Evolutionary conservation across 1,140 invertebrate genomes (phyloP).

Genomic region (Psilanteris sp.): DNA sequence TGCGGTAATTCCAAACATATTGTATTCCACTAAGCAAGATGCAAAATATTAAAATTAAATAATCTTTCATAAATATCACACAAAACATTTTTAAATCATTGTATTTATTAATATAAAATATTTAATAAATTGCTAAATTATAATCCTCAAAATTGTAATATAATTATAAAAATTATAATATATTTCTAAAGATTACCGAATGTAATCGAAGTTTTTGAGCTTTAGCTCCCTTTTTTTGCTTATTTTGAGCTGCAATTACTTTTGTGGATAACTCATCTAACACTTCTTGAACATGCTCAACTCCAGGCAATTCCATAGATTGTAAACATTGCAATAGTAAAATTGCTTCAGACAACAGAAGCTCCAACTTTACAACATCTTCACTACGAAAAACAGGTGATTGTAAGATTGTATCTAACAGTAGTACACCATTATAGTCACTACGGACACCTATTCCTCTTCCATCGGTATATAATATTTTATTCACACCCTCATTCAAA

Average conservation of each 20-base stretch:
- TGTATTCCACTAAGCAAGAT: conserved; percentile 88
- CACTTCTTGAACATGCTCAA: conserved; percentile 88
- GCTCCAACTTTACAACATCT: conserved; percentile 89
- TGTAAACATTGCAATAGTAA: conserved; percentile 89
- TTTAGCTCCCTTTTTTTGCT: conserved; percentile 90
- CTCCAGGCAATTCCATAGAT: conserved; percentile 85
- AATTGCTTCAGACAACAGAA: conserved; percentile 91
- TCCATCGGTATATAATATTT: conserved; percentile 90
- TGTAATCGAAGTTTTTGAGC: conserved; percentile 85
- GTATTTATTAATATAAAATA: too few species aligned
- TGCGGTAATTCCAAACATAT: conserved; percentile 90
- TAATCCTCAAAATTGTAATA: too few species aligned
- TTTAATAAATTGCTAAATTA: too few species aligned
- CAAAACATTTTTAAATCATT: too few species aligned
- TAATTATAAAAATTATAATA: too few species aligned
- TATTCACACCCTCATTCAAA: conserved; percentile 86
- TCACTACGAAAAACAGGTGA: conserved; percentile 86
- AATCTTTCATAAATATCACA: too few species aligned
- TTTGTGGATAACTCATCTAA: conserved; percentile 87
- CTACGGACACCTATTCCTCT: conserved; percentile 89
- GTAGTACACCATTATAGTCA: conserved; percentile 93
- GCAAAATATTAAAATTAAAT: too few species aligned
- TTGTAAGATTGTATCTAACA: conserved; percentile 93
- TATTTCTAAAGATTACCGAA: too few species aligned
- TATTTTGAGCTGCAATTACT: conserved; percentile 85